These are phyloP conservation scores for Acinonyx jubatus DNA, from an alignment of 2,113 vertebrate genomes.

Conservation along the genomic window DNA sequence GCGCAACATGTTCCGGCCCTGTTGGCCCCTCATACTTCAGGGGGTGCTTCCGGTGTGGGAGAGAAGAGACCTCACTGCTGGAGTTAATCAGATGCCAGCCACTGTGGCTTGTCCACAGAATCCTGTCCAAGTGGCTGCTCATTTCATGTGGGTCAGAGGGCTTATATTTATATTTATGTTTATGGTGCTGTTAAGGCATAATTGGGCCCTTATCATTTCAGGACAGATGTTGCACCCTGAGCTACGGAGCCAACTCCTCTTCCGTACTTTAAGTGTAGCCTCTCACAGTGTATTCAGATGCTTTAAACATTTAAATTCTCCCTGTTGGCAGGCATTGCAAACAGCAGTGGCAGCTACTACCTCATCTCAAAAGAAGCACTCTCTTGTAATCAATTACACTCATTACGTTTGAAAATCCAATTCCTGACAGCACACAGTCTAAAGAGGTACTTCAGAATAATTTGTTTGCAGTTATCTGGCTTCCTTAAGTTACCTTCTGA, in stretches of 20 bases:
- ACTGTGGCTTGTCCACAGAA: background rate
- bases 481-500: conserved; percentile 63
- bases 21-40: background rate
- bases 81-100: background rate
- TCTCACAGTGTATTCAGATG: background rate
- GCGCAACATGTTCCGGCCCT: background rate
- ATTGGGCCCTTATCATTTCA: background rate
- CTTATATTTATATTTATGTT: background rate
- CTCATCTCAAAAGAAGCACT: conserved; percentile 2
- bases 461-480: conserved; percentile 53
- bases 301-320: background rate
- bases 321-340: background rate
- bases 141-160: background rate
- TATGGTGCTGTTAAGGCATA: background rate
- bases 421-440: conserved; percentile 23
- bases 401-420: conserved; percentile 50
- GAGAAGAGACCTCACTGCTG: background rate
- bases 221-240: conserved; percentile 2
- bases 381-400: conserved; percentile 40
- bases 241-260: background rate
- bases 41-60: background rate
- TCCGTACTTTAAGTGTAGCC: background rate
- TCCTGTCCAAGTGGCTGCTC: background rate
- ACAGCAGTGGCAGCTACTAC: background rate
- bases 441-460: conserved; percentile 66